These are phyloP conservation scores for Brachirus orientalis DNA, from an alignment of 2,113 vertebrate species.

Conservation along the genomic window DNA sequence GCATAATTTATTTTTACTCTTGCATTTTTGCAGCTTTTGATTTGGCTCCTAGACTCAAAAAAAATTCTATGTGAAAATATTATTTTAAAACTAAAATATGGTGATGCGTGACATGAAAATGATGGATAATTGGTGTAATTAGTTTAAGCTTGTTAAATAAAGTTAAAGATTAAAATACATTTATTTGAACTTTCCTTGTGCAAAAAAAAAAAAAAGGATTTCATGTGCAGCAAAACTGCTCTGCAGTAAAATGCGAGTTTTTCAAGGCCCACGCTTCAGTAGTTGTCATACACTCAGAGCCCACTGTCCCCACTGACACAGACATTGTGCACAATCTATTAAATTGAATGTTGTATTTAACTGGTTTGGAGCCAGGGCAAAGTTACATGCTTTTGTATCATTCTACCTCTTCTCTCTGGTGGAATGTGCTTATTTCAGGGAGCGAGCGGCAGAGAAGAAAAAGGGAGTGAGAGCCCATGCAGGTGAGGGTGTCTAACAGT, in stretches of 20 bases:
- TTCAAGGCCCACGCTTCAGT: constrained; percentile 19
- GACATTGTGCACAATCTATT: constrained; percentile 62
- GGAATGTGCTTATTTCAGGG: constrained; percentile 68
- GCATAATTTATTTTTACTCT: constrained; percentile 83
- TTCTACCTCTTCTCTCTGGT: constrained; percentile 64
- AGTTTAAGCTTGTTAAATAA: constrained; percentile 64
- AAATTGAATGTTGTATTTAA: constrained; percentile 72
- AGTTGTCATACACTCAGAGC: constrained; percentile 41
- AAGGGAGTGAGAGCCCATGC: constrained; percentile 54
- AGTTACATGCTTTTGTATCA: constrained; percentile 68
- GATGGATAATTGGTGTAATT: constrained; percentile 59
- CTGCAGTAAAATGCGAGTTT: constrained; percentile 14
- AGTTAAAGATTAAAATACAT: constrained; percentile 35
- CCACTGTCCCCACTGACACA: constrained; percentile 53
- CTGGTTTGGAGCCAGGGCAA: constrained; percentile 68
- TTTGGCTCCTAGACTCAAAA: constrained; percentile 64
- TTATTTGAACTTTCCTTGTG: constrained; percentile 33
- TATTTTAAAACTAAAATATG: constrained; percentile 40
- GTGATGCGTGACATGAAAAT: constrained; percentile 60
- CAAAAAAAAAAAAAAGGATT: constrained; percentile 1
- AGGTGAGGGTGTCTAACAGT: constrained; percentile 85
- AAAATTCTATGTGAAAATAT: constrained; percentile 58
- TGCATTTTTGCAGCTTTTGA: constrained; percentile 73
- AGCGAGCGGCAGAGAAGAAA: constrained; percentile 36
- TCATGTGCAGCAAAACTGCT: constrained; percentile 1